Evolutionary conservation across 2,113 vertebrate genomes (phyloP).

Genomic region (Coturnix japonica): DNA sequence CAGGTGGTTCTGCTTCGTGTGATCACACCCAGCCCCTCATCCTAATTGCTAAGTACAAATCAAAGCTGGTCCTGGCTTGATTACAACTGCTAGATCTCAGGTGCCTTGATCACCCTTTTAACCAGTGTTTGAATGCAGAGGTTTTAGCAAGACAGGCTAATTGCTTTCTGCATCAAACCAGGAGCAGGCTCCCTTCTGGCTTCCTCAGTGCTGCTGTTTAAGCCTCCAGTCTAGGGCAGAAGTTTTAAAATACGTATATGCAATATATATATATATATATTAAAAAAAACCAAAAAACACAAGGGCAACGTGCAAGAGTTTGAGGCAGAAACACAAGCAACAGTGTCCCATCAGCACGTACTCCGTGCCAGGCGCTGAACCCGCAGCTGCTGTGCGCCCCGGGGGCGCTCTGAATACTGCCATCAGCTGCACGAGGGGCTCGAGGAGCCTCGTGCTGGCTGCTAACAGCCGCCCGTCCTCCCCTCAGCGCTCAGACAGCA

Average conservation of each 20-base stretch:
- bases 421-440: no score
- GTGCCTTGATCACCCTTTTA: no score
- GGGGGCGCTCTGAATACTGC: no score
- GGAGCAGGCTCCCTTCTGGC: not conserved
- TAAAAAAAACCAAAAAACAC: no score
- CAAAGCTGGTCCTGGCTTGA: not conserved
- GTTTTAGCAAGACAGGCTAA: not conserved
- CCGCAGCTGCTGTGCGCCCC: no score
- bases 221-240: not conserved
- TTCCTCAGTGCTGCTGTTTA: not conserved
- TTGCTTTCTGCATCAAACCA: no score
- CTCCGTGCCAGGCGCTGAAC: no score
- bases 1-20: not conserved
- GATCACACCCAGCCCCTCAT: not conserved
- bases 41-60: not conserved
- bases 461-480: rapidly evolving
- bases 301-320: not conserved
- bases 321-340: rapidly evolving
- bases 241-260: rapidly evolving
- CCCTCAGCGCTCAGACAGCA: not conserved
- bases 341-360: no score
- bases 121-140: not conserved
- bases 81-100: not conserved
- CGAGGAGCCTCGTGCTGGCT: rapidly evolving
- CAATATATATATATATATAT: no score